A percentile compares a stretch with the other conserved stretches of the same genome.
phyloP scores from a whole-genome alignment of 2,113 vertebrate species.

The Tragulus kanchil region DNA sequence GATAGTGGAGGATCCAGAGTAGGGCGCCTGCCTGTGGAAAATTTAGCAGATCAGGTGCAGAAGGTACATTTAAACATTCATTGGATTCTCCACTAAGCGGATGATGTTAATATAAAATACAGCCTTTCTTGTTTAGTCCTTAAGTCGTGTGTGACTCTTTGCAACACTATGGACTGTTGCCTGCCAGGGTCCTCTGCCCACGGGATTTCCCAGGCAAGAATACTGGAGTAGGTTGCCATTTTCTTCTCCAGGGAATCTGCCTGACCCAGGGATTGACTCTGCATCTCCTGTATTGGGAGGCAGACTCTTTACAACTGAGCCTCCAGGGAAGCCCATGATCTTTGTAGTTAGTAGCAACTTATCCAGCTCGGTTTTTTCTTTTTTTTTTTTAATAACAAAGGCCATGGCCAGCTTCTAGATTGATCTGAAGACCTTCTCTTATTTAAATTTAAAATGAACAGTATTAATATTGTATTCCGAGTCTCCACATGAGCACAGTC shows the following conservation, averaged over 20 bases:
- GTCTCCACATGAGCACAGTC: neutral
- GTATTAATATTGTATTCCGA: neutral
- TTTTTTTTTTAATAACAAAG: neutral
- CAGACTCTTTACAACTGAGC: neutral
- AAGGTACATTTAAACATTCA: neutral
- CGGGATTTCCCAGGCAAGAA: neutral
- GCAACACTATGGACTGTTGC: neutral
- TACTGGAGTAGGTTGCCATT: neutral
- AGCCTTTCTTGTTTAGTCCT: neutral
- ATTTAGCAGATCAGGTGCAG: neutral
- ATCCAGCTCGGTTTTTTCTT: slow-evolving; percentile 2
- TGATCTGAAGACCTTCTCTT: neutral
- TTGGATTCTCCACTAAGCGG: neutral
- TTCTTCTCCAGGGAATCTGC: neutral
- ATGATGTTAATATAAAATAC: neutral
- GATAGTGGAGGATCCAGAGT: neutral
- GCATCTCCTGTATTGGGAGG: neutral
- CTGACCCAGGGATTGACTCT: neutral
- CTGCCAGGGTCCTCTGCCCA: neutral
- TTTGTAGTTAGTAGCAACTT: neutral
- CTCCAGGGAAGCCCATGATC: neutral
- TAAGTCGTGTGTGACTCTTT: neutral
- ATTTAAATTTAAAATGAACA: neutral
- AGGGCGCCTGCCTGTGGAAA: neutral
- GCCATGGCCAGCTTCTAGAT: neutral